Evolutionary conservation across 2,797 vertebrate genomes (phyloP), one percentile per base, ranked within the genome.

Genomic region (Cyprinodon diabolis): DNA sequence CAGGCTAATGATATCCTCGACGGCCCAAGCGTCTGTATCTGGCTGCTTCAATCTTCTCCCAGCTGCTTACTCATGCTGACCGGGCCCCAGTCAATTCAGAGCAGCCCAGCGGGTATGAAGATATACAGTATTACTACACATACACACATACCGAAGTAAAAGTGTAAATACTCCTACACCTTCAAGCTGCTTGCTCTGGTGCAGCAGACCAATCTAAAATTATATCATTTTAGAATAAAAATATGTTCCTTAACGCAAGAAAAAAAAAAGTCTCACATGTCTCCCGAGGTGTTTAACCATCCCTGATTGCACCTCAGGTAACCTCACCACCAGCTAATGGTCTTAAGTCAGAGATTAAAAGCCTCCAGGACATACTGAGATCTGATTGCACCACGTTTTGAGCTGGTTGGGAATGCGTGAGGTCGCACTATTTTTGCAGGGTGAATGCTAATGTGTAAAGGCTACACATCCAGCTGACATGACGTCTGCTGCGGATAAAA

Each of bases 1-100:
- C 68, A 14, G 71, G 66, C 83, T 91, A 92, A 93, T 91, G 86
- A 92, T 91, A 93, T 91, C 89, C 85, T 90, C 82, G 7, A 80
- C 84, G 74, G 85, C 82, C 78, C 68, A 56, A 79, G 81, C 76
- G 60, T 62, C 80, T 51, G 62, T 84, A 78, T 89, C 86, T 85
- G 79, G 75, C 85, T 86, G 90, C 87, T 82, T 90, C 91, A 91
- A 92, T 93, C 90, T 90, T 89, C 79, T 77, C 76, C 86, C 57
- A 79, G 76, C 88, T 89, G 87, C 89, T 86, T 83, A 80, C 87
- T 86, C 88, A 87, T 72, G 89, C 88, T 90, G 89, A 80, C 87
- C 75, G 62, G 84, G 67, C 79, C 80, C n/a, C 76, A 84, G 85
- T 84, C 91, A 87, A 87, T 90, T 92, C 86, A 85, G 74, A 79